Conservation (phyloP, 2,113 vertebrate genomes). For the Polyodon spathula region DNA sequence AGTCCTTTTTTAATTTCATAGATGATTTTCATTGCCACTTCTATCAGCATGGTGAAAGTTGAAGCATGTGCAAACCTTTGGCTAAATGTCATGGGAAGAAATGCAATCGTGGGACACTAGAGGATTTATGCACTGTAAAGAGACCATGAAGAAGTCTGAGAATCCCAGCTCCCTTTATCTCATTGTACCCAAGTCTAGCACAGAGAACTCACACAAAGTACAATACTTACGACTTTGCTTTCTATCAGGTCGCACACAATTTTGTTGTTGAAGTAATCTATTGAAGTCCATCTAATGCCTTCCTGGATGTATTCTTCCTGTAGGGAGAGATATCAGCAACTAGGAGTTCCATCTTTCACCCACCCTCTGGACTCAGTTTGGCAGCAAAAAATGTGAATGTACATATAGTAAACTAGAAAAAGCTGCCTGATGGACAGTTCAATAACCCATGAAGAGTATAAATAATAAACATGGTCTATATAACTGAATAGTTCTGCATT, state of each 20-base stretch:
- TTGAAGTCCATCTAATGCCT: conserved; percentile 83
- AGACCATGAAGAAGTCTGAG: too few species aligned
- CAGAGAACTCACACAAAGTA: too few species aligned
- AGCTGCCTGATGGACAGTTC: too few species aligned
- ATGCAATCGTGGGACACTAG: conserved; percentile 7
- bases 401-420: too few species aligned
- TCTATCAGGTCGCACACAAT: conserved; percentile 93
- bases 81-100: conserved; percentile 14
- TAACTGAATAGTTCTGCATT: too few species aligned
- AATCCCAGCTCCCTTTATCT: too few species aligned
- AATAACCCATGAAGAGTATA: too few species aligned
- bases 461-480: too few species aligned
- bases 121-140: neutral
- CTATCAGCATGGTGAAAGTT: conserved; percentile 22
- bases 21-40: conserved; percentile 33
- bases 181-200: too few species aligned
- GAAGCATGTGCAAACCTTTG: conserved; percentile 31
- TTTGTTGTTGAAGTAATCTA: conserved; percentile 95
- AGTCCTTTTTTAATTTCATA: conserved; percentile 36
- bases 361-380: too few species aligned
- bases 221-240: conserved; percentile 76
- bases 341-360: too few species aligned
- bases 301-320: conserved; percentile 93
- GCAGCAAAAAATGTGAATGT: too few species aligned
- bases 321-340: conserved; percentile 22